A percentile compares a stretch with the other conserved stretches of the same genome.
phyloP scores from a whole-genome alignment of 1,140 invertebrate genomes.

The Streblospio benedicti region DNA sequence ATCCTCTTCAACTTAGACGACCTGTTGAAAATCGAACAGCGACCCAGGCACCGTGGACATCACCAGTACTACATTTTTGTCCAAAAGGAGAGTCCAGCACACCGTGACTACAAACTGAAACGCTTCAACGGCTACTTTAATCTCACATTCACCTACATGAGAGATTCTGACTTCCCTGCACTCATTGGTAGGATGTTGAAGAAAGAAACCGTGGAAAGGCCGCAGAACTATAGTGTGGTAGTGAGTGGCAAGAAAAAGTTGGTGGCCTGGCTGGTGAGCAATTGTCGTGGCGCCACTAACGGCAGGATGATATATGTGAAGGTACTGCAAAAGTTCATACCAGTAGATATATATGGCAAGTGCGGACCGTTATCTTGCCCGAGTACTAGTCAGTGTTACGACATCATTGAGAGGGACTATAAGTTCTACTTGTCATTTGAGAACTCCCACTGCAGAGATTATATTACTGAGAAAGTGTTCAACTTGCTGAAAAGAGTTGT shows the following conservation, averaged over 20 bases:
- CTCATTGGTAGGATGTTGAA: no score
- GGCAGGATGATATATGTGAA: slow-evolving; percentile 51
- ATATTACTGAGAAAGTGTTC: slow-evolving; percentile 53
- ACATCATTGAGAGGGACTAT: slow-evolving; percentile 74
- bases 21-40: no score
- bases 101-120: no score
- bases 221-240: no score
- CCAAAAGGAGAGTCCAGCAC: no score
- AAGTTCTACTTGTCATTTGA: slow-evolving; percentile 94
- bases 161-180: slow-evolving; percentile 2
- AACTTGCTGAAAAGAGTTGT: slow-evolving; percentile 20
- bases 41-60: no score
- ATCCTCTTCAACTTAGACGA: no score
- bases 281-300: slow-evolving; percentile 54
- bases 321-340: slow-evolving; percentile 51
- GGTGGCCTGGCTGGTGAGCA: slow-evolving; percentile 47
- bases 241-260: slow-evolving; percentile 45
- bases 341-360: slow-evolving; percentile 59
- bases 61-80: no score
- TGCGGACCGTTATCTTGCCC: slow-evolving; percentile 48
- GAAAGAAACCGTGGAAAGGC: no score
- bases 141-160: background rate
- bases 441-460: slow-evolving; percentile 48
- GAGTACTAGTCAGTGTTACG: slow-evolving; percentile 34
- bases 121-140: background rate